Base-by-base conservation (phyloP, 2,113 vertebrate species). In the Pogona vitticeps region DNA sequence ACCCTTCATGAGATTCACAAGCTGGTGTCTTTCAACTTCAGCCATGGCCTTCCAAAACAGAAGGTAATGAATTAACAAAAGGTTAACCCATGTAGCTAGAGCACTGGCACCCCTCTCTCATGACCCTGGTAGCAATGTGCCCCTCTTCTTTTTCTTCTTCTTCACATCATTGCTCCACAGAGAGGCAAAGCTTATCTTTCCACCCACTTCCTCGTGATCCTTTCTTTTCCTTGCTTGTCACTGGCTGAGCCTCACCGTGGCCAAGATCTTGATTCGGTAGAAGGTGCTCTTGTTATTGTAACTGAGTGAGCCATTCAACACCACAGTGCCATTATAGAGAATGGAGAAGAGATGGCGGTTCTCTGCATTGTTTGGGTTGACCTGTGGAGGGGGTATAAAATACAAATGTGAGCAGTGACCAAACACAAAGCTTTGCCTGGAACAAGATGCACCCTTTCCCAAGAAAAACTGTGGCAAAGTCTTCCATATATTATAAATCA, bases 201-300 rank as follows among this genome's bases (percentile, higher is more conserved):
- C 31, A 26, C 40, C 52, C 76, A 52, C 68, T 58, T 38, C 46
- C 36, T 84, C 71, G n/a, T 13, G 52, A 56, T 77, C 21, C 42
- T 42, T 38, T 67, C 2, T 31, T 76, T 78, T 40, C 15, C 3
- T 2, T 38, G 17, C 18, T 9, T 52, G 15, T 63, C 46, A 67
- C 17, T 56, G 3, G 58, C 42, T 1, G 23, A 77, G 77, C 95
- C 96, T 97, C 92, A 97, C 97, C 36, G 65, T 92, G 59, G 96
- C 96, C 1, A 14, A 79, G 67, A 97, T 91, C 84, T 84, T 87
- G 82, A 98, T 87, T 80, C 97, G 97, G 88, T 98, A 98, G 92
- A 94, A 97, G 63, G 93, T 93, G 61, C 96, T 97, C 92, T 97
- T 93, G 70, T 80, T 90, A 36, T 95, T 97, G 83, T 95, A 98